These are phyloP conservation scores for Gallinago stenura DNA, from an alignment of 2,797 vertebrate genomes.

Conservation along the genomic window DNA sequence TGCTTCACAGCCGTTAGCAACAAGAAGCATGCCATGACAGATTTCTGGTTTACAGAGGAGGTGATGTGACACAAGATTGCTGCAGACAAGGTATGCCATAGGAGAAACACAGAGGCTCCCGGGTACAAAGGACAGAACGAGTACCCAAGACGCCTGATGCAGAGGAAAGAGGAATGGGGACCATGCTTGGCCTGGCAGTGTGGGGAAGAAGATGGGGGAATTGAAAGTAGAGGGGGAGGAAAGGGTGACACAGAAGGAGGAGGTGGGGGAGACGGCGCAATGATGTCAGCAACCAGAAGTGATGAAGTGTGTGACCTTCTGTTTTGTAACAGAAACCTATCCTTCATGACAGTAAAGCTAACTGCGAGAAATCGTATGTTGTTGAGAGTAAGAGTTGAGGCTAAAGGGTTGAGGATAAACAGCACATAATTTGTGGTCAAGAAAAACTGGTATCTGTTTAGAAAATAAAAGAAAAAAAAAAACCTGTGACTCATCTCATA, in stretches of 20 bases:
- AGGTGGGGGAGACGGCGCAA: fast-evolving
- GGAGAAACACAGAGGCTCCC: neutral
- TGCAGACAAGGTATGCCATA: neutral
- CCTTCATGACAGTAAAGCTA: neutral
- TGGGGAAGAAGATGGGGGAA: conserved; percentile 40
- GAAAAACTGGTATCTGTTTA: neutral
- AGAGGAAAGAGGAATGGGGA: neutral
- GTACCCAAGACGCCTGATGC: fast-evolving
- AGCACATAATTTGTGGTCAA: neutral
- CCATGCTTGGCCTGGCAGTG: neutral
- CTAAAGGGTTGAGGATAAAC: neutral
- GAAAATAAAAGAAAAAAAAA: neutral
- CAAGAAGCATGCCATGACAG: neutral
- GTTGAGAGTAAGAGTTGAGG: neutral
- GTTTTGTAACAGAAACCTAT: neutral
- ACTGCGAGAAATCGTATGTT: neutral
- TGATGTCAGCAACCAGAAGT: conserved; percentile 15
- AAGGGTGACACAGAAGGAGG: neutral
- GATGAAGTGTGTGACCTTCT: neutral
- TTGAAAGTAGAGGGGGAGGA: conserved; percentile 50
- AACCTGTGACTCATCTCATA: neutral
- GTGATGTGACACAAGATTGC: neutral
- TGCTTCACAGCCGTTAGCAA: neutral
- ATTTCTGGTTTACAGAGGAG: neutral
- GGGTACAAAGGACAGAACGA: neutral